Percentiles rank a stretch among this genome's conserved stretches.
Evolutionary conservation across 2,888 invertebrate species (phyloP).

Genomic region (Panopea generosa): DNA sequence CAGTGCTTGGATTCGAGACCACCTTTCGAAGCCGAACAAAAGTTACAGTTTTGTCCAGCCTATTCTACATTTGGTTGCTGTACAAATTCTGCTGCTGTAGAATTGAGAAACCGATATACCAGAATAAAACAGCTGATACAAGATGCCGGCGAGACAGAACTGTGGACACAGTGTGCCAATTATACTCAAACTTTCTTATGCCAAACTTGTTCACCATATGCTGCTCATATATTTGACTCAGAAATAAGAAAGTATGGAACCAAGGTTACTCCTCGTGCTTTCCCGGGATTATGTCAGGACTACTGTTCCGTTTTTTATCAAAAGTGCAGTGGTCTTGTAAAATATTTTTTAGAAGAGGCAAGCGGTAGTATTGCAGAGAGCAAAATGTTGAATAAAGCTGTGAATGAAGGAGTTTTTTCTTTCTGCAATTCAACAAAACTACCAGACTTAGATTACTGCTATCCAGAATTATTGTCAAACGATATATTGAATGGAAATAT

Average conservation of each 20-base stretch:
- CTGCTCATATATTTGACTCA: conserved; percentile 81
- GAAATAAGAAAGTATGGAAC: conserved; percentile 63
- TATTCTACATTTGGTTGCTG: conserved; percentile 81
- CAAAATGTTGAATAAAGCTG: conserved; percentile 30
- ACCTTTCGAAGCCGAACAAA: conserved; percentile 72
- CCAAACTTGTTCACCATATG: conserved; percentile 82
- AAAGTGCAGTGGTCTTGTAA: conserved; percentile 68
- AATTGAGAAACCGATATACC: conserved; percentile 59
- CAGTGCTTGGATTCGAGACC: conserved; percentile 82
- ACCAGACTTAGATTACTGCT: conserved; percentile 79
- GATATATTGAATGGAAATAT: conserved; percentile 68
- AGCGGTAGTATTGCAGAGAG: conserved; percentile 17
- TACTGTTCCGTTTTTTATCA: conserved; percentile 75
- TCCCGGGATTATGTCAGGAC: conserved; percentile 79
- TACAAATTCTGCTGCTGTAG: conserved; percentile 66
- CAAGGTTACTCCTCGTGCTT: conserved; percentile 54
- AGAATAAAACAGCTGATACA: conserved; percentile 49
- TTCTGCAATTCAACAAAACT: conserved; percentile 73
- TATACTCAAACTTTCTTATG: conserved; percentile 76
- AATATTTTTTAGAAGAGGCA: conserved; percentile 64
- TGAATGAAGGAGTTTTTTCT: conserved; percentile 10
- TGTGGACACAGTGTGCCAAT: conserved; percentile 67
- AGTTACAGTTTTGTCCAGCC: conserved; percentile 73
- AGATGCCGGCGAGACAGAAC: background rate
- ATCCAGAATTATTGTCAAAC: conserved; percentile 77